phyloP scores from a whole-genome alignment of 2,888 invertebrate species.

The Eumerus sabulonum region DNA sequence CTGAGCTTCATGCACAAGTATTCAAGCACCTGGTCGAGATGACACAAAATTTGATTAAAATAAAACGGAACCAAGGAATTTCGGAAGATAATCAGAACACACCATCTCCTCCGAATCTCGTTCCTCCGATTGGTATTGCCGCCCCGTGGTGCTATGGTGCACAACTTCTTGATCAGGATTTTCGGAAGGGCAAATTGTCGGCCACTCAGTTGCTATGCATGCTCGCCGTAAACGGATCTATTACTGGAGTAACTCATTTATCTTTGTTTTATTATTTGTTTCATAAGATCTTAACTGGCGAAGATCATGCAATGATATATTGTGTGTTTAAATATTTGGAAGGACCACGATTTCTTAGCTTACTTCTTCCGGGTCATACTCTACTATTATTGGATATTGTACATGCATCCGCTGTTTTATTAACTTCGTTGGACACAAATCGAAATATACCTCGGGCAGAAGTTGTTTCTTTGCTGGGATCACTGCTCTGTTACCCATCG shows the following conservation, averaged over 20 bases:
- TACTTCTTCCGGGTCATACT: constrained; percentile 93
- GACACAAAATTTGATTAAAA: constrained; percentile 91
- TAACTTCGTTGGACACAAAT: constrained; percentile 89
- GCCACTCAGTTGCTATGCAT: constrained; percentile 94
- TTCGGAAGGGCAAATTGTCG: constrained; percentile 89
- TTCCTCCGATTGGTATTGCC: constrained; percentile 92
- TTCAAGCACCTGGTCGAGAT: constrained; percentile 95
- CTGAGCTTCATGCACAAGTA: constrained; percentile 91
- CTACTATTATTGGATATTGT: constrained; percentile 93
- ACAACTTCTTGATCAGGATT: constrained; percentile 85
- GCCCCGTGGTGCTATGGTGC: constrained; percentile 98
- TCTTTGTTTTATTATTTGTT: constrained; percentile 92
- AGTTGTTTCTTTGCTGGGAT: constrained; percentile 93
- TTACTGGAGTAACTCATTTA: constrained; percentile 83
- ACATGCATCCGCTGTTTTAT: constrained; percentile 91
- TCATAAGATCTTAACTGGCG: constrained; percentile 86
- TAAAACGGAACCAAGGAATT: constrained; percentile 88
- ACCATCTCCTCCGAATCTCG: constrained; percentile 86
- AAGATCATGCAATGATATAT: constrained; percentile 88
- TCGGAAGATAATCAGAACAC: constrained; percentile 87
- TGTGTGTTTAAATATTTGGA: constrained; percentile 89
- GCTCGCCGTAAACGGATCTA: constrained; percentile 85
- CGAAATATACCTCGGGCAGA: constrained; percentile 91
- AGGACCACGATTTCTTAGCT: constrained; percentile 91
- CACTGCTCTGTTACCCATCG: constrained; percentile 90